These are phyloP conservation scores for Dromaius novaehollandiae DNA, from an alignment of 2,113 vertebrate genomes.

Conservation along the genomic window DNA sequence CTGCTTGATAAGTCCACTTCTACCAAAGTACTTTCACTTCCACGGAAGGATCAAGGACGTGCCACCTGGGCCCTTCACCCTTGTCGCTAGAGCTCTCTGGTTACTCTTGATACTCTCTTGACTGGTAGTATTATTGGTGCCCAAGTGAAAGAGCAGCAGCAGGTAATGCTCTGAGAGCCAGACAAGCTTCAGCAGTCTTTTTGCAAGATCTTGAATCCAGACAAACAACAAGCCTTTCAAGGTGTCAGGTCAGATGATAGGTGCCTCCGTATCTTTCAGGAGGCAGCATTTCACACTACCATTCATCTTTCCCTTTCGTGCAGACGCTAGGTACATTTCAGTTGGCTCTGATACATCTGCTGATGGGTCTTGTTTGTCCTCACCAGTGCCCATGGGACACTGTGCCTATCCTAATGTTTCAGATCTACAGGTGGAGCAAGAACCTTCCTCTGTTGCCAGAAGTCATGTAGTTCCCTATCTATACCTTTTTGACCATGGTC, in stretches of 20 bases:
- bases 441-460: not conserved
- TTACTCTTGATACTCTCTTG: not conserved
- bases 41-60: not conserved
- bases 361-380: not conserved
- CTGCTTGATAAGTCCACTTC: rapidly evolving
- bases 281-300: not conserved
- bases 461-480: not conserved
- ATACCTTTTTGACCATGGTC: not conserved
- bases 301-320: not conserved
- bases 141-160: not conserved
- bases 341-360: not conserved
- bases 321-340: not conserved
- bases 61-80: not conserved
- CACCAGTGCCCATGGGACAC: not conserved
- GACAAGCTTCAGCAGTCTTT: not conserved
- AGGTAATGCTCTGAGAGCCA: not conserved
- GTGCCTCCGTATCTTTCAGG: not conserved
- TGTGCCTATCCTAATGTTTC: not conserved
- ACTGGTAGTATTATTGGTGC: not conserved
- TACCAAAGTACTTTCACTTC: not conserved
- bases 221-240: not conserved
- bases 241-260: not conserved
- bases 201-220: not conserved
- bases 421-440: not conserved
- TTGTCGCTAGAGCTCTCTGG: not conserved